Base-by-base conservation (phyloP, 2,888 invertebrate genomes). In the Dysmachus trigonus region DNA sequence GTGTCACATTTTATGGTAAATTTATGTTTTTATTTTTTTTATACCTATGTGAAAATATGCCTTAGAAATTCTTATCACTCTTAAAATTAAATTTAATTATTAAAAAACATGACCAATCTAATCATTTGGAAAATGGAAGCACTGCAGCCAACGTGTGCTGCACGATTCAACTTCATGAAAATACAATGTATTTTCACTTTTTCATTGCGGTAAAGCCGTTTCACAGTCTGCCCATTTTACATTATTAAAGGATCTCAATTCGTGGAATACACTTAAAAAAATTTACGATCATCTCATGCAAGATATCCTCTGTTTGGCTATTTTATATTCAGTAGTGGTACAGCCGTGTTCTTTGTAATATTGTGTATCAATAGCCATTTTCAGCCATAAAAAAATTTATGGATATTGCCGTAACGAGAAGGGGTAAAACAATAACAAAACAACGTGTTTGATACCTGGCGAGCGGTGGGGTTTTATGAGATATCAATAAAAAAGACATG, bases 341-440 rank as follows among this genome's bases (percentile, higher is more conserved):
- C 83, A 72, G 83, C 41, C 27, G 83, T 72, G 83, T 72, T 83
- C 71, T 83, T 83, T 83, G 83, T 83, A 72, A 72, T 83, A 83
- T 83, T 83, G 83, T 83, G 83, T 83, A 83, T 83, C 83, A 83
- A 83, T 83, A 72, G 72, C 83, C 83, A 83, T 83, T 83, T 83
- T 71, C 72, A 83, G 83, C 83, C 83, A 83, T 83, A 83, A 83
- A 83, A 83, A 83, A 83, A 83, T 83, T 83, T 83, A 83, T 83
- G 83, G 83, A 83, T 83, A 83, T 83, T 83, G 83, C 83, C 72
- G 72, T 83, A 83, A 83, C 83, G 83, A 83, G 83, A 83, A 83
- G 72, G 83, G 83, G 83, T 83, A 83, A 81, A 83, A 83, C 83
- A 83, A 83, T 83, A 83, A 83, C 72, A 83, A 83, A 83, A 72